Base-by-base conservation (phyloP, 2,113 vertebrate species). In the Tetrao urogallus region DNA sequence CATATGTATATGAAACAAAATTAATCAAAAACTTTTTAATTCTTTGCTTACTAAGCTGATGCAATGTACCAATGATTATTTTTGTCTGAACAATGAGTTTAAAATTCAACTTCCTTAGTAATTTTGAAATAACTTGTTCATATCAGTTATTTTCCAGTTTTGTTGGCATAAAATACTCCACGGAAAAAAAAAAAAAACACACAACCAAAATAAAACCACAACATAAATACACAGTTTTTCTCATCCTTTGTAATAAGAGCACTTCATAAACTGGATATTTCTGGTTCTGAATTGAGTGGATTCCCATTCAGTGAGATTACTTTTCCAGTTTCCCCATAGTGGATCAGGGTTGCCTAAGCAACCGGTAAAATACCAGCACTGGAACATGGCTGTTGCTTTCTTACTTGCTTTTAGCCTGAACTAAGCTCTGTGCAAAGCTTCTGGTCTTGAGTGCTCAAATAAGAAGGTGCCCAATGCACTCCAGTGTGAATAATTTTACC, bases 261-360 rank as follows among this genome's bases (percentile, higher is more conserved):
- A 38, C 45, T 84, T 65, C 32, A 60, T 75, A 86, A 93, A 75
- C 70, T 73, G 42, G 54, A 24, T 81, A n/a, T 30, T 71, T 87
- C 40, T 65, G 32, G 78, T 82, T 86, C 47, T 89, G 77, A 84
- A 69, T 56, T 93, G 74, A 92, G 47, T 87, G 63, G 50, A 57
- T 82, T 96, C 82, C 80, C 77, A 79, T 95, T 94, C 91, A 89
- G 61, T 72, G 90, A 63, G 34, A 84, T 90, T 84, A 79, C 45
- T 78, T 94, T 93, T 48, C 73, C 21, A 47, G 3, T 84, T 95
- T 92, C 63, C 73, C 71, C 4, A 12, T 60, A 77, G 79, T 60
- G 56, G 80, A 92, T 47, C 80, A 79, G 70, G 28, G 95, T 96
- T 97, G 91, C 94, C 94, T 88, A 81, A 92, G 95, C 94, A 96